Conservation (phyloP, 2,797 vertebrate genomes). For the Moxostoma hubbsi region DNA sequence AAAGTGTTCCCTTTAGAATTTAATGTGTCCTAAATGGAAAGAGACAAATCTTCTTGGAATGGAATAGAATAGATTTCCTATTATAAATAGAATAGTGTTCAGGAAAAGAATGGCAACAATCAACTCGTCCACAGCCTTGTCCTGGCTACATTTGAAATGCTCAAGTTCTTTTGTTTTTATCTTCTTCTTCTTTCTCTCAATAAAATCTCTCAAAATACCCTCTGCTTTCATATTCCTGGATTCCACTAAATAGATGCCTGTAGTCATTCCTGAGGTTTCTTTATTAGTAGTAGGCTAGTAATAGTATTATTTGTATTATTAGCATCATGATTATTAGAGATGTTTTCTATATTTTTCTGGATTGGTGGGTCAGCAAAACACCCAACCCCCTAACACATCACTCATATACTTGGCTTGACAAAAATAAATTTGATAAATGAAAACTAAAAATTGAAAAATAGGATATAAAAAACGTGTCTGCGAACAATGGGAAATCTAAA, state of each 20-base stretch:
- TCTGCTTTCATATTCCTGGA: constrained; percentile 37
- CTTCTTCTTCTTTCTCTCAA: neutral
- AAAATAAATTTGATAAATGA: constrained; percentile 68
- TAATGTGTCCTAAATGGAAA: constrained; percentile 19
- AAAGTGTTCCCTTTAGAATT: constrained; percentile 28
- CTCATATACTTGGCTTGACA: constrained; percentile 72
- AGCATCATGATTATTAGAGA: constrained; percentile 31
- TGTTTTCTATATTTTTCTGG: neutral
- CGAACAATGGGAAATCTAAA: constrained; percentile 35
- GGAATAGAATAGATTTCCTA: constrained; percentile 4
- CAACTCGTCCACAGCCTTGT: constrained; percentile 67
- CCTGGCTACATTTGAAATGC: constrained; percentile 68
- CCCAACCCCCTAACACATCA: constrained; percentile 59
- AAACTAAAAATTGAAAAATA: constrained; percentile 60
- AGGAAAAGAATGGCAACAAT: constrained; percentile 76
- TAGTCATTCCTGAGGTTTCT: constrained; percentile 87
- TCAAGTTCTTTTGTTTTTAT: constrained; percentile 63
- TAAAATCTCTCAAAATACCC: constrained; percentile 9
- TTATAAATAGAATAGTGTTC: neutral
- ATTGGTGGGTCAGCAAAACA: constrained; percentile 52
- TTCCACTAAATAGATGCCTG: constrained; percentile 57
- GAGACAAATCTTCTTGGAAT: constrained; percentile 34
- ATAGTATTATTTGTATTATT: constrained; percentile 15
- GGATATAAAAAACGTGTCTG: constrained; percentile 52
- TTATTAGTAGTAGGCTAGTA: constrained; percentile 43